Percentiles rank a stretch among this genome's conserved stretches.
These are phyloP conservation scores for Poeciliopsis occidentalis DNA, from an alignment of 2,113 vertebrate genomes.

Conservation along the genomic window DNA sequence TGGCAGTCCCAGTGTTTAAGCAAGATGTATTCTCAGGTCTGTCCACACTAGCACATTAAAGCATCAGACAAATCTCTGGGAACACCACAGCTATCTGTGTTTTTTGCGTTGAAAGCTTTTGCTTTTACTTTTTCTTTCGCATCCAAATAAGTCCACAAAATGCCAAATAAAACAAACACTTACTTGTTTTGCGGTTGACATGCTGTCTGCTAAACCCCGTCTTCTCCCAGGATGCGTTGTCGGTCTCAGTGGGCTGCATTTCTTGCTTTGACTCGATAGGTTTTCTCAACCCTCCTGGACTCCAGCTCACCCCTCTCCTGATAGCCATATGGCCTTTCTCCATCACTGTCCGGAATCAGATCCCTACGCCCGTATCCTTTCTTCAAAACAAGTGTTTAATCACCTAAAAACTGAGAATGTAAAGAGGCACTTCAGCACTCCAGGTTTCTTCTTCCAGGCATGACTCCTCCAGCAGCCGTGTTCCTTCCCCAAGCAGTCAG, in stretches of 20 bases:
- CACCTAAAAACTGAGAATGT: constrained; percentile 1
- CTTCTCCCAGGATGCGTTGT: constrained; percentile 67
- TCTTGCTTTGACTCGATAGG: constrained; percentile 60
- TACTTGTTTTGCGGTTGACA: constrained; percentile 80
- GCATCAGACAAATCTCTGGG: constrained; percentile 12
- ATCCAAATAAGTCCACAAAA: constrained; percentile 28
- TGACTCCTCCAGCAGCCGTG: constrained; percentile 27
- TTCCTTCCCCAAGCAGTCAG: constrained; percentile 48
- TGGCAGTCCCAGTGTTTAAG: background rate
- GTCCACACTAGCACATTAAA: constrained; percentile 15
- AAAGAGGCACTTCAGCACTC: constrained; percentile 37
- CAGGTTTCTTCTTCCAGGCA: constrained; percentile 37
- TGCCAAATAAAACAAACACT: constrained; percentile 63
- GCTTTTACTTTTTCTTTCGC: background rate
- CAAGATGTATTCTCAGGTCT: constrained; percentile 28
- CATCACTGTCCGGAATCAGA: constrained; percentile 23
- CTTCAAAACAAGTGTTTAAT: constrained; percentile 2
- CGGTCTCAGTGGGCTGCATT: constrained; percentile 40
- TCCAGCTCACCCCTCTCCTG: constrained; percentile 78
- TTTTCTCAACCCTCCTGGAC: constrained; percentile 66
- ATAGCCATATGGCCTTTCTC: constrained; percentile 69
- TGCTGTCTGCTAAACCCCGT: constrained; percentile 67
- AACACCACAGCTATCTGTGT: constrained; percentile 17
- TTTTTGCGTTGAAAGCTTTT: background rate
- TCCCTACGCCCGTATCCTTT: constrained; percentile 4